These are phyloP conservation scores for Perodicticus potto DNA, from an alignment of 2,797 vertebrate species.

Conservation along the genomic window DNA sequence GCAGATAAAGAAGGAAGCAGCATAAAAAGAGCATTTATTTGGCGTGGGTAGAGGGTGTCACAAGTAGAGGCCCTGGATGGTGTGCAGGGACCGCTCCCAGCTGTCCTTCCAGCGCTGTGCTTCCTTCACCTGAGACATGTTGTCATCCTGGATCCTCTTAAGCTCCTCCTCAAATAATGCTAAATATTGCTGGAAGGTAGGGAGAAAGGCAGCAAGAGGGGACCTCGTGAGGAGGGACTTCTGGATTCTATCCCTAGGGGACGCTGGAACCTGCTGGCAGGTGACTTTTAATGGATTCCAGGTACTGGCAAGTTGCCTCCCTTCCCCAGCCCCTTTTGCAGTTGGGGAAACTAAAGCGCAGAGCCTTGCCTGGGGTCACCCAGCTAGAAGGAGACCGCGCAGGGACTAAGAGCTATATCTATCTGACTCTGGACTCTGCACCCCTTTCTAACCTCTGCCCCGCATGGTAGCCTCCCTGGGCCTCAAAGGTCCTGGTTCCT, in stretches of 20 bases:
- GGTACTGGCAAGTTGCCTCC: background rate
- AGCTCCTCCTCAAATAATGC: constrained; percentile 57
- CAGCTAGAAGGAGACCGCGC: background rate
- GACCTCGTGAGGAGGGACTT: background rate
- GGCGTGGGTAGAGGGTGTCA: fast-evolving
- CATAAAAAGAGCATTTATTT: constrained; percentile 64
- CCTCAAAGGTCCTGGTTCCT: background rate
- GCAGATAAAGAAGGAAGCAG: too few species aligned
- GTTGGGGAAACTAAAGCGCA: background rate
- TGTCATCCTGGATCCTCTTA: constrained; percentile 55
- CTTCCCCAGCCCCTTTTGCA: background rate
- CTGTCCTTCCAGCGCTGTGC: constrained; percentile 74
- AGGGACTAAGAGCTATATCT: background rate
- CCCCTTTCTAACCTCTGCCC: background rate
- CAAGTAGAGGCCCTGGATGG: constrained; percentile 62
- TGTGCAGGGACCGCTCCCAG: constrained; percentile 68
- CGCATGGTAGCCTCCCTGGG: background rate
- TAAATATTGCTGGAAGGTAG: constrained; percentile 75
- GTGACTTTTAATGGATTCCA: background rate
- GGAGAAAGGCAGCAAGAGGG: constrained; percentile 4
- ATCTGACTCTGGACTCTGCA: background rate
- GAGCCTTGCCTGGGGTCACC: background rate
- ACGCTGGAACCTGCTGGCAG: background rate
- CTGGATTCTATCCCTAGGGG: background rate
- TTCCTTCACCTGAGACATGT: background rate